Evolutionary conservation across 2,797 vertebrate species (phyloP).

Genomic region (Sphaeramia orbicularis): DNA sequence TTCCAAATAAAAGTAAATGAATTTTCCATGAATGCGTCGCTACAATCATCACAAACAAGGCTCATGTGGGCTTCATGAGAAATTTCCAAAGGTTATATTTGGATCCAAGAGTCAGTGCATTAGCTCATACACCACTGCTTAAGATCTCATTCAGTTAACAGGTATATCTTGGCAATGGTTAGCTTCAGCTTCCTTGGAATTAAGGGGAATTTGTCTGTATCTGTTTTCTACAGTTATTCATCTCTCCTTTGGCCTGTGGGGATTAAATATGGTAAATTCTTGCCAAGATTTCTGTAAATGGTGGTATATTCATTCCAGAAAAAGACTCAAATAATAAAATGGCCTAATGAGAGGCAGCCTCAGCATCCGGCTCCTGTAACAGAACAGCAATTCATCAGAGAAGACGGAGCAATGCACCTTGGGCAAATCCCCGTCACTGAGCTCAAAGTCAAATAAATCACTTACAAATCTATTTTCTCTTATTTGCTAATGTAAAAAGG

Average conservation of each 20-base stretch:
- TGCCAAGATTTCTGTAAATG: slow-evolving; percentile 70
- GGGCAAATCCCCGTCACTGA: slow-evolving; percentile 23
- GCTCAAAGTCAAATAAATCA: slow-evolving; percentile 32
- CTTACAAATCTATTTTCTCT: slow-evolving; percentile 11
- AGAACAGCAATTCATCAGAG: slow-evolving; percentile 66
- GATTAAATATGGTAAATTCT: slow-evolving; percentile 42
- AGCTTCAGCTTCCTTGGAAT: slow-evolving; percentile 52
- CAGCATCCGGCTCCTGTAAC: slow-evolving; percentile 56
- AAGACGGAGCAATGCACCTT: slow-evolving; percentile 42
- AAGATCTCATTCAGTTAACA: slow-evolving; percentile 41
- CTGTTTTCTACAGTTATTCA: slow-evolving; percentile 58
- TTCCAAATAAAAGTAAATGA: too few species aligned
- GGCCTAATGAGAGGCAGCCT: slow-evolving; percentile 55
- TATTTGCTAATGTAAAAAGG: slow-evolving; percentile 22
- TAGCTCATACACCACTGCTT: slow-evolving; percentile 28
- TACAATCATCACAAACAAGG: too few species aligned
- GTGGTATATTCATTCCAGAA: slow-evolving; percentile 55
- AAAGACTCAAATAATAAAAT: slow-evolving; percentile 58
- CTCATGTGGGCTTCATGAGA: too few species aligned
- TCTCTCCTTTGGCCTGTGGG: slow-evolving; percentile 50
- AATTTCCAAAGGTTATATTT: too few species aligned
- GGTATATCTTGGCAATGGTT: slow-evolving; percentile 67
- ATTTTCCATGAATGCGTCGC: too few species aligned
- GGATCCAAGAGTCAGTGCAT: too few species aligned
- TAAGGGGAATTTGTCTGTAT: slow-evolving; percentile 70